Evolutionary conservation across 2,113 vertebrate genomes (phyloP).

Genomic region (Lophotis ruficrista): DNA sequence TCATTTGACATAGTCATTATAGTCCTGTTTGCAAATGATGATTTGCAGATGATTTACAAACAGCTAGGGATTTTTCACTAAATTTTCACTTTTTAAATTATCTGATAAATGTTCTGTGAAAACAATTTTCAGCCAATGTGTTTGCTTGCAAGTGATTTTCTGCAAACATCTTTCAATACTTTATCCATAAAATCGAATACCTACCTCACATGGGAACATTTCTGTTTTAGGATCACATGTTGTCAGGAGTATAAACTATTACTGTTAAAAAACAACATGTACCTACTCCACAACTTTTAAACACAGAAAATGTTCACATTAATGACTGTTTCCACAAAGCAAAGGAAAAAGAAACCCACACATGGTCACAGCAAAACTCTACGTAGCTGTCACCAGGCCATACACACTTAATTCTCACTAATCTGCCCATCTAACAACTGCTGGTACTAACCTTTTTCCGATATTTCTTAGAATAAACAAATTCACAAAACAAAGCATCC

Average conservation of each 20-base stretch:
- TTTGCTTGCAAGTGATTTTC: constrained; percentile 54
- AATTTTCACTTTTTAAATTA: constrained; percentile 67
- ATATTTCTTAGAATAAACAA: not conserved
- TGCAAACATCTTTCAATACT: constrained; percentile 54
- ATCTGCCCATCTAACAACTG: not conserved
- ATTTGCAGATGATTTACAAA: constrained; percentile 71
- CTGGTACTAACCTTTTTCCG: not conserved
- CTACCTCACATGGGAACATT: constrained; percentile 46
- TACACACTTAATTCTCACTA: not conserved
- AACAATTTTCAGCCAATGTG: constrained; percentile 56
- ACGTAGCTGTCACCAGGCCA: not conserved
- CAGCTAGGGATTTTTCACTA: constrained; percentile 66
- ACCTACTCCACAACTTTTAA: not conserved
- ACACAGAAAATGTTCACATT: not conserved
- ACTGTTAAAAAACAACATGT: not conserved
- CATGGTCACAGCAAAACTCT: not conserved
- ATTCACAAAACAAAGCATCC: not conserved
- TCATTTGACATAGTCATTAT: constrained; percentile 58
- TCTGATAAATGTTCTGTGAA: constrained; percentile 66
- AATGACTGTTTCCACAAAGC: not conserved
- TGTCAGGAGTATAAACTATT: not conserved
- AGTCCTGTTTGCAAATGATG: constrained; percentile 64
- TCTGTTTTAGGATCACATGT: not conserved
- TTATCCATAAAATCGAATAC: constrained; percentile 58
- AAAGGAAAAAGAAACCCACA: not conserved